Base-by-base conservation (phyloP, 2,888 invertebrate species). In the Lasioglossum calceatum region DNA sequence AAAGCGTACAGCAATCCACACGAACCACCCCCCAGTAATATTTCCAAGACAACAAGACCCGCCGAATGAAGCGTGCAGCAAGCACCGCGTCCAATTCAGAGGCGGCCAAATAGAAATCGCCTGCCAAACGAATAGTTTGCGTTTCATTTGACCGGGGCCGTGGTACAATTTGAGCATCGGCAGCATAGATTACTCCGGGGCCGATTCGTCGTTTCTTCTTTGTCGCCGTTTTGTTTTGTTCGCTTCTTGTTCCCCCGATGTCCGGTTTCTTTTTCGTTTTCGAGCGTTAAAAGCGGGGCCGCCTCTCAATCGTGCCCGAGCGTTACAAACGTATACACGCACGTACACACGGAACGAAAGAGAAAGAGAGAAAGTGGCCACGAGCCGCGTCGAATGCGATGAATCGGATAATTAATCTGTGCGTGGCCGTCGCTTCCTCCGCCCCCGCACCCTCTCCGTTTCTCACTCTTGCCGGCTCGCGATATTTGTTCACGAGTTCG, bases 401-500 rank as follows among this genome's bases (percentile, higher is more conserved):
- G 89, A 90, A 90, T 88, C 88, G 84, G 87, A 88, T 90, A 90
- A 90, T 90, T 90, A 90, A 90, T 90, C 89, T 87, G 89, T 88
- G 83, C 87, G 70, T 70, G 8, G 36, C 70, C 70, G 70, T 0
- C 39, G 39, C 8, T 39, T 4, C 39, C 39, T 10, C 19, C 39
- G 4, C 12, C 23, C 39, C 10, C 70, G 36, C 23, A 10, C 10
- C 12, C 36, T 36, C 10, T 0, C 39, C 39, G 70, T 70, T 70
- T 70, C 85, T 80, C 81, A 81, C 85, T 85, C 84, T 79, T 84
- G 87, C 87, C 81, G 87, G 83, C 87, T 89, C 89, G 84, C 90
- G 85, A 90, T 90, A 90, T 90, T 90, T 90, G 89, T 88, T 90
- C 90, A 82, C 87, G 87, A 90, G 89, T 90, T 90, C 88, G 90